Evolutionary conservation across 2,113 vertebrate genomes (phyloP), one percentile per base, ranked within the genome.

Genomic region (Hemiscyllium ocellatum): DNA sequence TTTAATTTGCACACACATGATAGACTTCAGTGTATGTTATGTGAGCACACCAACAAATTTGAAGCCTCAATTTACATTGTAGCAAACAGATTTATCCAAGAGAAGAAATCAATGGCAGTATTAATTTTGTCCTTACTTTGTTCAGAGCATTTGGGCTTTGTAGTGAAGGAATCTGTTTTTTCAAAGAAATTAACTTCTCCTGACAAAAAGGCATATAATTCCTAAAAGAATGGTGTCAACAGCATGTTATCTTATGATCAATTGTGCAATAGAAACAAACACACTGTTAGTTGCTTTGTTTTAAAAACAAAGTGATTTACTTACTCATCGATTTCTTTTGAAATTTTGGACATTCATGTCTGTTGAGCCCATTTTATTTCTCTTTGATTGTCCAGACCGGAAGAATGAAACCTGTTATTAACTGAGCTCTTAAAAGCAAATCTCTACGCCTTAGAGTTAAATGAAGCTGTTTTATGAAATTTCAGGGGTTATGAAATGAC

Each of bases 401-500:
- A 50, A 70, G 66, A 70, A 70, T 94, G 93, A 47, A 94, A 29
- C 42, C 68, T 37, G 1, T 70, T 65, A 47, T 70, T 26, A 94
- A 94, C 93, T 50, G 8, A 8, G 50, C n/a, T 70, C n/a, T 8
- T 72, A 52, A 93, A 76, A 52, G 22, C 69, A 52, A 76, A 72
- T 33, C 68, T 29, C 22, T 13, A 94, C 29, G 37, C 42, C 93
- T 90, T 19, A 65, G 87, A 90, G 52, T 90, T 33, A 90, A 90
- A 70, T 70, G 20, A 95, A 76, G 47, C 69, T 42, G 42, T 95
- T 95, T 96, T 96, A 97, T 96, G 96, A 96, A 97, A 97, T 97
- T 96, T 96, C 97, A 96, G 96, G 96, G 96, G 96, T 96, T 96
- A 96, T 96, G 97, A 98, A 97, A 97, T 97, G 96, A 97, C 96